Evolutionary conservation across 2,113 vertebrate genomes (phyloP).

Genomic region (rat (Rattus norvegicus)): GRCr8 NC_086036.1:51334501-51335000

Average conservation of each 20-base stretch:
- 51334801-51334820: background rate
- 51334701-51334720: background rate
- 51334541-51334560: background rate
- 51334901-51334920: slow-evolving; percentile 16
- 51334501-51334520: background rate
- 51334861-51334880: background rate
- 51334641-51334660: background rate
- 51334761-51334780: background rate
- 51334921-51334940: background rate
- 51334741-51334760: background rate
- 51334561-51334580: background rate
- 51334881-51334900: background rate
- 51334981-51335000: background rate
- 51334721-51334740: background rate
- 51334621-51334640: background rate
- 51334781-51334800: background rate
- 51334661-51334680: background rate
- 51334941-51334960: background rate
- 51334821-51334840: background rate
- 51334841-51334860: background rate
- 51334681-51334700: background rate
- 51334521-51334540: background rate
- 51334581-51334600: background rate
- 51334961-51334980: background rate
- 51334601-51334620: background rate